phyloP scores from a whole-genome alignment of 2,113 vertebrate species.

The Paramisgurnus dabryanus region DNA sequence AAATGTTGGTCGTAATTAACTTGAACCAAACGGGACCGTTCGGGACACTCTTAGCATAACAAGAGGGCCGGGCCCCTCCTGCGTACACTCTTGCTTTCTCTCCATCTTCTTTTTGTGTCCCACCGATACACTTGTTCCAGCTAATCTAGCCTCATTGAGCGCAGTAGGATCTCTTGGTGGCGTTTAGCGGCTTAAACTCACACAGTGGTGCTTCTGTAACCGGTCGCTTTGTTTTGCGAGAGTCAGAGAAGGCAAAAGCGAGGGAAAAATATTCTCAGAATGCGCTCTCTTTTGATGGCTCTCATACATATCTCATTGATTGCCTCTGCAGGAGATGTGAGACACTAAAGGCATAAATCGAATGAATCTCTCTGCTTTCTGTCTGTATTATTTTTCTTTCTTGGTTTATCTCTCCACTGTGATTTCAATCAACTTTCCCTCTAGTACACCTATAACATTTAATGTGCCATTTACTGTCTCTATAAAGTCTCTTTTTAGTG shows the following conservation, averaged over 20 bases:
- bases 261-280: constrained; percentile 8
- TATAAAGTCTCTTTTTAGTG: background rate
- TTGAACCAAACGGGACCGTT: constrained; percentile 64
- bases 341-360: constrained; percentile 13
- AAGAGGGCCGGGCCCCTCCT: constrained; percentile 55
- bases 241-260: constrained; percentile 39
- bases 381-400: constrained; percentile 1
- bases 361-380: background rate
- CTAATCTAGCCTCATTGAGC: constrained; percentile 47
- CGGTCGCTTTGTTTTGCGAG: constrained; percentile 44
- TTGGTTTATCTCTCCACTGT: constrained; percentile 6
- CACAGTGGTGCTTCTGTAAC: constrained; percentile 45
- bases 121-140: constrained; percentile 45
- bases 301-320: constrained; percentile 44
- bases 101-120: constrained; percentile 24
- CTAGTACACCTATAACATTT: background rate
- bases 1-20: constrained; percentile 80
- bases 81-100: background rate
- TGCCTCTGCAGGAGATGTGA: constrained; percentile 29
- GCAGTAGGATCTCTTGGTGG: constrained; percentile 25
- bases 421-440: constrained; percentile 17
- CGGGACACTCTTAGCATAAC: constrained; percentile 68
- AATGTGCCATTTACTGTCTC: background rate
- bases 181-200: constrained; percentile 39
- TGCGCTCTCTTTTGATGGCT: constrained; percentile 33